Percentiles rank a stretch among this genome's conserved stretches.
Conservation (phyloP, 2,113 vertebrate genomes). For the Steatornis caripensis region DNA sequence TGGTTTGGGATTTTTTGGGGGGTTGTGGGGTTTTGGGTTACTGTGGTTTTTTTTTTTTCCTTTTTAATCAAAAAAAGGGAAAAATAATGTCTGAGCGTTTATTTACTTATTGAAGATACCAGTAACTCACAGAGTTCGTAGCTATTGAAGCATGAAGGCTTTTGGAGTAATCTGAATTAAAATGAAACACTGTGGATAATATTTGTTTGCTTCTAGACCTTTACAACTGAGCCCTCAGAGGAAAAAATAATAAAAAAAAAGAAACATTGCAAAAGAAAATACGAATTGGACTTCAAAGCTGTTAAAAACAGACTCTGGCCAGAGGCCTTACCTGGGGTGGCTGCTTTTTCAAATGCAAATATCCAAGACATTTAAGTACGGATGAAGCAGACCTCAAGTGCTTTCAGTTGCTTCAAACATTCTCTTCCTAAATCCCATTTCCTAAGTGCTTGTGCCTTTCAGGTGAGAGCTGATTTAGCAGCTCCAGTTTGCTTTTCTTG, state of each 20-base stretch:
- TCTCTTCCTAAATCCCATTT: background rate
- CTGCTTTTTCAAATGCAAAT: slow-evolving; percentile 24
- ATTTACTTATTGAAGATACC: background rate
- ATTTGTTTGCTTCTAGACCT: background rate
- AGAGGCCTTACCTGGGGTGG: background rate
- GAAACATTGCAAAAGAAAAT: background rate
- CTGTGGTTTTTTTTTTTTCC: too few species aligned
- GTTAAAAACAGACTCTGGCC: background rate
- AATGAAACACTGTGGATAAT: background rate
- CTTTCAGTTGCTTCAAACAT: background rate
- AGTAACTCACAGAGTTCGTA: background rate
- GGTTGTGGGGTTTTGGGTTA: background rate
- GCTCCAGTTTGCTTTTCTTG: background rate
- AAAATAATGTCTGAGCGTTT: too few species aligned
- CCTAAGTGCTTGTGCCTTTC: background rate
- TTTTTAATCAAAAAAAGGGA: too few species aligned
- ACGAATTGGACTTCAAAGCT: background rate
- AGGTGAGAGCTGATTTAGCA: background rate
- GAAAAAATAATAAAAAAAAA: background rate
- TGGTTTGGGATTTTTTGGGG: background rate
- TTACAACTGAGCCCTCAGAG: background rate
- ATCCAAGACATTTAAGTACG: background rate
- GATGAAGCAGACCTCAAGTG: background rate
- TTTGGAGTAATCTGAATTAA: slow-evolving; percentile 28
- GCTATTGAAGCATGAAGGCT: background rate